Evolutionary conservation across 2,888 invertebrate species (phyloP), one percentile per base, ranked within the genome.

Genomic region (Parnassius mnemosyne): DNA sequence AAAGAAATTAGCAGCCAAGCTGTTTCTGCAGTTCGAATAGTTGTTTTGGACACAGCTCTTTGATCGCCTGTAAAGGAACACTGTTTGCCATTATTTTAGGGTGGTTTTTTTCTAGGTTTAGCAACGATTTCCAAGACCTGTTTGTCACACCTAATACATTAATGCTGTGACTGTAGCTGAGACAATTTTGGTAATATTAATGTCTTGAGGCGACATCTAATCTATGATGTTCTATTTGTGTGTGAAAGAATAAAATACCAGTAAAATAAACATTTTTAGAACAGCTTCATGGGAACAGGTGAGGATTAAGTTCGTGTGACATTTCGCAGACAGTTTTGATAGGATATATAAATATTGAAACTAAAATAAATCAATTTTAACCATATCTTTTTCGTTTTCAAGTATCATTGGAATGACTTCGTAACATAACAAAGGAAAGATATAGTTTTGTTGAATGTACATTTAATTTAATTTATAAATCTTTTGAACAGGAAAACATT

Each of bases 401-500:
- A 75, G 66, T 71, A 63, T 69, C 69, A 72, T 68, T 78, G 74
- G 73, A 78, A 80, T 80, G 72, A 75, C 81, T 76, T 76, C 77
- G 66, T 68, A 77, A 75, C 69, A 75, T 77, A 60, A 56, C 69
- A 69, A 76, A 77, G 77, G 77, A 75, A 75, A 74, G 73, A 77
- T 74, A 66, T 69, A 69, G 69, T 73, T 65, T 57, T 71, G 73
- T 68, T 66, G 68, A 62, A 68, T 72, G 67, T 73, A 68, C 67
- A 66, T 58, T 71, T 68, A 72, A 65, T 76, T 20, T 77, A 69
- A 76, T 64, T 66, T 16, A 16, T 62, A 52, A 60, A 66, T 70
- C 77, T 81, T 79, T 81, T 76, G 75, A 66, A 69, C 80, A 95
- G 96, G 93, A 95, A 95, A 93, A 94, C 95, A 69, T 92, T 94